These are phyloP conservation scores for Megaceryle torquata DNA, from an alignment of 2,113 vertebrate species.

Conservation along the genomic window DNA sequence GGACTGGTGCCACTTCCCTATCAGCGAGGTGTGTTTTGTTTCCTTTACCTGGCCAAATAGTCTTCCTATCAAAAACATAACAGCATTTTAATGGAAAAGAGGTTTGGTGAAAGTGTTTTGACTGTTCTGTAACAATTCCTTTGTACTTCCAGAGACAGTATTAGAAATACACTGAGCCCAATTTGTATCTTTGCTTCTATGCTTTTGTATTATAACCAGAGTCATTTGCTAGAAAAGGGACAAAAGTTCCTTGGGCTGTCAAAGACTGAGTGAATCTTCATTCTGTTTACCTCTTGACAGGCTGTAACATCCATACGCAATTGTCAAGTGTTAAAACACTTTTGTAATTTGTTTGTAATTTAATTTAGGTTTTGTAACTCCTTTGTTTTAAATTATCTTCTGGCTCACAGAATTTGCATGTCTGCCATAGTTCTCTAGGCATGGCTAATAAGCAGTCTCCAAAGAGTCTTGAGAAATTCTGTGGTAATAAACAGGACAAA, in stretches of 20 bases:
- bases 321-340: background rate
- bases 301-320: background rate
- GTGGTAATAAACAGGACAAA: background rate
- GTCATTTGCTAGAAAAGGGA: background rate
- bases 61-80: background rate
- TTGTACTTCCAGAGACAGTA: background rate
- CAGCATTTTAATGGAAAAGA: background rate
- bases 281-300: background rate
- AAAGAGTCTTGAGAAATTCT: background rate
- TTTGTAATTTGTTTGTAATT: background rate
- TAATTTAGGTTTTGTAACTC: background rate
- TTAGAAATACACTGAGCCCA: background rate
- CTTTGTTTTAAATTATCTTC: constrained; percentile 9
- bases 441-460: background rate
- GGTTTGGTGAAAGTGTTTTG: background rate
- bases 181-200: background rate
- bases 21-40: background rate
- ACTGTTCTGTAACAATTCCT: background rate
- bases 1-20: background rate
- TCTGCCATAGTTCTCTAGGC: background rate
- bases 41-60: background rate
- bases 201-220: background rate
- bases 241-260: background rate
- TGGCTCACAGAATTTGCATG: background rate
- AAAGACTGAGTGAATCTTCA: background rate